Evolutionary conservation across 2,888 invertebrate genomes (phyloP), one percentile per base, ranked within the genome.

Genomic region (Tanytarsus gracilentus): DNA sequence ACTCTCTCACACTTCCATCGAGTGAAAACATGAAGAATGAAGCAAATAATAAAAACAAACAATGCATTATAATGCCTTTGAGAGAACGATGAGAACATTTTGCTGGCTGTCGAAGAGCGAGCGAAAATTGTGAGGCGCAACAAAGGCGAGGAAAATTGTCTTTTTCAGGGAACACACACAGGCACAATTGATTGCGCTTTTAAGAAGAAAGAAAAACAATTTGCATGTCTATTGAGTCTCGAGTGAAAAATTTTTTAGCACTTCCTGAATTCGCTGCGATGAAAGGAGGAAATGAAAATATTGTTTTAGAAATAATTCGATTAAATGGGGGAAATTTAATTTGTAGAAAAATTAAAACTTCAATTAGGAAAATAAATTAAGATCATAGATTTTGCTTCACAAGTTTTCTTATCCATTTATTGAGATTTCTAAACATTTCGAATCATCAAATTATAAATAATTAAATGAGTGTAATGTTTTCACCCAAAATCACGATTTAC

Each of bases 131-230:
- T 21, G 23, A 44, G 23, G 36, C 11, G 21, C 21, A 44, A 44
- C 16, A 44, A 44, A 44, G 18, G 44, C 21, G 16, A 36, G 14
- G 44, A 16, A 44, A 44, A 44, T 44, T 44, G 21, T 44, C 18
- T 18, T 44, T 44, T 44, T 44, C 3, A 9, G 23, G 16, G 3
- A n/a, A n/a, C n/a, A n/a, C n/a, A n/a, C n/a, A n/a, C n/a, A n/a
- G n/a, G n/a, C 14, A 14, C 16, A 16, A n/a, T 36, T 36, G 36
- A 36, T 36, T 36, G 36, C 36, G 36, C 36, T 36, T 36, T 36
- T 36, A n/a, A n/a, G n/a, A n/a, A n/a, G n/a, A n/a, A n/a, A n/a
- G 36, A 36, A 44, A 23, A 21, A 44, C 44, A 44, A 44, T 44
- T 44, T 44, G 44, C 21, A 44, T 44, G 21, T 23, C 44, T 44